These are phyloP conservation scores for Hypotaenidia okinawae DNA, from an alignment of 2,797 vertebrate genomes.

Conservation along the genomic window DNA sequence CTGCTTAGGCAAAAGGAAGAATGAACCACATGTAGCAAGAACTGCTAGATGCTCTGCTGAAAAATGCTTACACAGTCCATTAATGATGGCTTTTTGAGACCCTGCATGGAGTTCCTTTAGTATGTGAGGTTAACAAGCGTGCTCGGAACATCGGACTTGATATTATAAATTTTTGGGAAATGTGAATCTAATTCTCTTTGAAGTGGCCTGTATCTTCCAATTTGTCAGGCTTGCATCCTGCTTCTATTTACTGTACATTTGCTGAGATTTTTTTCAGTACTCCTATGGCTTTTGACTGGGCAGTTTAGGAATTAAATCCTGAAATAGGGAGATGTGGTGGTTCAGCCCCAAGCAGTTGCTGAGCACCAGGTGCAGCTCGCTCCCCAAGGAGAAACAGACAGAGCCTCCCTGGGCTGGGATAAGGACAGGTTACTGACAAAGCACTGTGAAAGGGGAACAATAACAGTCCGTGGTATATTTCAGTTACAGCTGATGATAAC, in stretches of 20 bases:
- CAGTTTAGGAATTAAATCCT: not conserved
- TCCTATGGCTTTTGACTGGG: not conserved
- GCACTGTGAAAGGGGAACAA: too few species aligned
- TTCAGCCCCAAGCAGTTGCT: too few species aligned
- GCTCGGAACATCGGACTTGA: not conserved
- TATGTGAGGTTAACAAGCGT: not conserved
- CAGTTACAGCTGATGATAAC: too few species aligned
- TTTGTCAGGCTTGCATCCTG: not conserved
- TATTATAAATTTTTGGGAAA: not conserved
- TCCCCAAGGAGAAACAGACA: too few species aligned
- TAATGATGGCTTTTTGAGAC: not conserved
- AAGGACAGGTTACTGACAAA: too few species aligned
- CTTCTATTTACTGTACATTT: not conserved
- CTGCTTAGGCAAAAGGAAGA: not conserved
- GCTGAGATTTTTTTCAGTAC: not conserved
- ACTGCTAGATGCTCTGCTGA: not conserved
- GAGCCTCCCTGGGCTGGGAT: too few species aligned
- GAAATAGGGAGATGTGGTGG: not conserved
- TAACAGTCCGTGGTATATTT: too few species aligned
- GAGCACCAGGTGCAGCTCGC: too few species aligned
- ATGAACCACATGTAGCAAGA: not conserved
- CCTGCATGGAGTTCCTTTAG: not conserved
- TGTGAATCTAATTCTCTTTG: not conserved
- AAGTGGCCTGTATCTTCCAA: not conserved
- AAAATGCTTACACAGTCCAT: not conserved